Evolutionary conservation across 2,888 invertebrate species (phyloP).

Genomic region (Drosophila bunnanda): DNA sequence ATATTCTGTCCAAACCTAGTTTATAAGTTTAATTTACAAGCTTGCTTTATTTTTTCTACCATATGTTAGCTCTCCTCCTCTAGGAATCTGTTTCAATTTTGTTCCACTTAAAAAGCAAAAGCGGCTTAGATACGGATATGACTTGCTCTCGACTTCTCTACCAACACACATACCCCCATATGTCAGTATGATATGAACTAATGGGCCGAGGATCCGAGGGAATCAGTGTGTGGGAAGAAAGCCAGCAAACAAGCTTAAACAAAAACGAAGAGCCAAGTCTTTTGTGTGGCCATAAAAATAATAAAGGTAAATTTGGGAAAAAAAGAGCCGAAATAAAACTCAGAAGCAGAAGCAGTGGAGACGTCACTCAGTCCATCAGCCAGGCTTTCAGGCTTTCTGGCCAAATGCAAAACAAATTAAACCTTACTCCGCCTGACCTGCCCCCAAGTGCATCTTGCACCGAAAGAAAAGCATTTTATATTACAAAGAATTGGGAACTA

Average conservation of each 20-base stretch:
- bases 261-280: conserved; percentile 46
- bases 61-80: conserved; percentile 1
- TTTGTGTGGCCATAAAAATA: conserved; percentile 76
- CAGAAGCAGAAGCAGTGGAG: conserved; percentile 36
- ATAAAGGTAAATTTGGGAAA: conserved; percentile 63
- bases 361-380: conserved; percentile 34
- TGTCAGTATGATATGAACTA: conserved; percentile 47
- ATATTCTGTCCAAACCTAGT: neutral
- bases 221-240: conserved; percentile 67
- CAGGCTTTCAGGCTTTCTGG: conserved; percentile 36
- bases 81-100: conserved; percentile 45
- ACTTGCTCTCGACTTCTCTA: conserved; percentile 8
- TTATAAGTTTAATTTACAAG: conserved; percentile 16
- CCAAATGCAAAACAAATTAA: conserved; percentile 78
- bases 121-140: conserved; percentile 47
- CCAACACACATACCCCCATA: neutral
- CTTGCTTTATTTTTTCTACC: conserved; percentile 37
- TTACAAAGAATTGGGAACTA: neutral
- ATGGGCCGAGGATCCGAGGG: conserved; percentile 60
- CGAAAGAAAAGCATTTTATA: neutral
- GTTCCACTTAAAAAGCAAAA: conserved; percentile 40
- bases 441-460: conserved; percentile 11
- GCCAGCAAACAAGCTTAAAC: conserved; percentile 29
- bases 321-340: conserved; percentile 35
- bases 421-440: conserved; percentile 51